phyloP scores from a whole-genome alignment of 1,140 invertebrate genomes.

The Drepana arcuata region DNA sequence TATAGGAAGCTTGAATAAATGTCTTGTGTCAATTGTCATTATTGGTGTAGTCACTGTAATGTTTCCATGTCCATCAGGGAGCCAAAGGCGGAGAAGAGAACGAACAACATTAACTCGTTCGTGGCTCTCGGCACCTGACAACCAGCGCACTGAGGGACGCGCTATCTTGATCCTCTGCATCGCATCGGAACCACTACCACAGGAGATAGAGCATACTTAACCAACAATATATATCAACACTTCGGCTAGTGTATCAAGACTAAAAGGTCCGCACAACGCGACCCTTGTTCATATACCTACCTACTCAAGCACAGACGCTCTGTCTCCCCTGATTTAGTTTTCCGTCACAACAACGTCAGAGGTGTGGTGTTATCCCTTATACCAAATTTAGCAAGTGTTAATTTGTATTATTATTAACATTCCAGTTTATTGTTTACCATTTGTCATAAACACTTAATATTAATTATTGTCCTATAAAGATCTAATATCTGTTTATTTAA shows the following conservation, averaged over 20 bases:
- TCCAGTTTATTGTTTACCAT: conserved; percentile 64
- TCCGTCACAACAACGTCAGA: conserved; percentile 24
- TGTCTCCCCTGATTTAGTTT: conserved; percentile 38
- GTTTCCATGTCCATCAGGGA: too few relatives aligned
- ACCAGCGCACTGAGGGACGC: conserved; percentile 66
- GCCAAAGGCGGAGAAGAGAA: conserved; percentile 73
- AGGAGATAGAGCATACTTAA: conserved; percentile 32
- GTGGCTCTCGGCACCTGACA: conserved; percentile 73
- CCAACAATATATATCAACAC: conserved; percentile 21
- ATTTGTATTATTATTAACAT: conserved; percentile 66
- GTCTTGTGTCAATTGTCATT: background rate
- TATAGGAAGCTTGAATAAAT: conserved; percentile 12
- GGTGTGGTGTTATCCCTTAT: conserved; percentile 49
- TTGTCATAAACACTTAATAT: conserved; percentile 43
- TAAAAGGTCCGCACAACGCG: too few relatives aligned
- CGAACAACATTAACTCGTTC: conserved; percentile 72
- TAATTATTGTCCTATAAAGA: conserved; percentile 54
- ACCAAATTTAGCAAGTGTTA: conserved; percentile 63
- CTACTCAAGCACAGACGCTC: too few relatives aligned
- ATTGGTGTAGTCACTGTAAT: background rate
- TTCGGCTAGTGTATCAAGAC: conserved; percentile 43
- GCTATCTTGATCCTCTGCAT: conserved; percentile 51
- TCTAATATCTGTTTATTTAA: conserved; percentile 50
- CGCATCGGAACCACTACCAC: conserved; percentile 39
- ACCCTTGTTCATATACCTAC: conserved; percentile 9